Evolutionary conservation across 2,113 vertebrate species (phyloP).

Genomic region (Actenoides lindsayi): DNA sequence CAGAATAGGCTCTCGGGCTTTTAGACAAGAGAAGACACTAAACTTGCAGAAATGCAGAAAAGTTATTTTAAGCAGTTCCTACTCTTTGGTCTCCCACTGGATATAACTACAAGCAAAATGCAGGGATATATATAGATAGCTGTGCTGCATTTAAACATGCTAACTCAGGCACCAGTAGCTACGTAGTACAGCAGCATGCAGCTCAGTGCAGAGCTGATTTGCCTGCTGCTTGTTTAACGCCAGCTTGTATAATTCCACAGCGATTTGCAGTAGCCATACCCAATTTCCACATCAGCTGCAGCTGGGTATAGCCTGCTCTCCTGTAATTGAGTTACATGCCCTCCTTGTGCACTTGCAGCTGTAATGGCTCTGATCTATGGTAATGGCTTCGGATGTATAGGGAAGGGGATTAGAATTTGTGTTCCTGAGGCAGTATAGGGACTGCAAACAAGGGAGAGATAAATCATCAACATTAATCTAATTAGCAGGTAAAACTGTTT

Average conservation of each 20-base stretch:
- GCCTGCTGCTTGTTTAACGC: slow-evolving; percentile 35
- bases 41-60: background rate
- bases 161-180: background rate
- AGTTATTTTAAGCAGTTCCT: background rate
- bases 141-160: slow-evolving; percentile 15
- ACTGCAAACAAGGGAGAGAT: background rate
- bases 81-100: background rate
- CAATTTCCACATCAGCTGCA: slow-evolving; percentile 35
- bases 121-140: background rate
- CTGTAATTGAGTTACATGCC: slow-evolving; percentile 26
- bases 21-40: background rate
- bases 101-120: background rate
- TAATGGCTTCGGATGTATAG: background rate
- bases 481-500: background rate
- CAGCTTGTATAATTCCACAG: slow-evolving; percentile 46
- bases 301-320: background rate
- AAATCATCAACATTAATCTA: background rate
- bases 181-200: slow-evolving; percentile 1
- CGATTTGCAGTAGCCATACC: slow-evolving; percentile 37
- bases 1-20: background rate
- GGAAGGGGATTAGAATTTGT: background rate
- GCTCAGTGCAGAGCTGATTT: slow-evolving; percentile 8
- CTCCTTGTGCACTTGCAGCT: background rate
- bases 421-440: background rate
- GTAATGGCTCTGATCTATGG: background rate